These are phyloP conservation scores for Diaphora mendica DNA, from an alignment of 2,888 invertebrate genomes.

Conservation along the genomic window DNA sequence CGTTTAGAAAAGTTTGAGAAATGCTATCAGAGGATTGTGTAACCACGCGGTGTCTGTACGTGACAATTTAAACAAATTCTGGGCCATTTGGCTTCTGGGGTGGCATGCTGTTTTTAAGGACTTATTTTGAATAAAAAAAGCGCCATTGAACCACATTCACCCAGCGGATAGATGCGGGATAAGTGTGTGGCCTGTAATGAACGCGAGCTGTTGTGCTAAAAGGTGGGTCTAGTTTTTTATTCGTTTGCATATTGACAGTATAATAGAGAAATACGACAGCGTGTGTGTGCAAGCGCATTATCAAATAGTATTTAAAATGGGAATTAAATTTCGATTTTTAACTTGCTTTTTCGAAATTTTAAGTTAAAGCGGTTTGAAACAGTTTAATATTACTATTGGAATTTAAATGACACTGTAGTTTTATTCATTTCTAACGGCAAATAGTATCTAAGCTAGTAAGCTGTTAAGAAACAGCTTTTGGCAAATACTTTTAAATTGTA, in stretches of 20 bases:
- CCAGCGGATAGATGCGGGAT: constrained; percentile 78
- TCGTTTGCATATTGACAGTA: constrained; percentile 44
- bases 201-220: constrained; percentile 43
- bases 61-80: constrained; percentile 87
- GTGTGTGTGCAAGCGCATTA: background rate
- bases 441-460: background rate
- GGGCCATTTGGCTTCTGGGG: constrained; percentile 86
- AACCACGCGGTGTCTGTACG: constrained; percentile 84
- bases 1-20: constrained; percentile 64
- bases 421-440: background rate
- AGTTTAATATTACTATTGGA: too few relatives aligned
- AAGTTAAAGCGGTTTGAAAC: too few relatives aligned
- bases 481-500: background rate
- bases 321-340: background rate
- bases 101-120: constrained; percentile 78
- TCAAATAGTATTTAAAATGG: background rate
- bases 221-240: constrained; percentile 45
- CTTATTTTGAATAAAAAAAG: constrained; percentile 82
- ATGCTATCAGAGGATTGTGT: constrained; percentile 73
- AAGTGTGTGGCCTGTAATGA: constrained; percentile 77
- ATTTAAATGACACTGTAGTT: background rate
- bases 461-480: background rate
- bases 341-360: background rate
- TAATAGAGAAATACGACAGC: constrained; percentile 17
- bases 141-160: constrained; percentile 71